Evolutionary conservation across 2,888 invertebrate genomes (phyloP).

Genomic region (Hydrotaea diabolus): DNA sequence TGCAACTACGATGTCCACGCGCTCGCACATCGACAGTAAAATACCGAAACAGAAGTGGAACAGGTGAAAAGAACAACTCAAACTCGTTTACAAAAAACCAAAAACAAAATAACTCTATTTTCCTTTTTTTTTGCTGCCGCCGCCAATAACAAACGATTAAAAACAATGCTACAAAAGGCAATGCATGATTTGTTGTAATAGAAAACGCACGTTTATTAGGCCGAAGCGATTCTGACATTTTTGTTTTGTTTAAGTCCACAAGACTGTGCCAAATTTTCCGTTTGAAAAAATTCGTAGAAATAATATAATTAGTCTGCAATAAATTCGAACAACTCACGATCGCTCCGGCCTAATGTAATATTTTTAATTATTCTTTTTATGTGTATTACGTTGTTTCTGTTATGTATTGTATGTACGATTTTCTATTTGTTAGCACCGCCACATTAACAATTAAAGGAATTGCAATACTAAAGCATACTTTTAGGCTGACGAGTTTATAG

Average conservation of each 20-base stretch:
- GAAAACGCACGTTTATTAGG: background rate
- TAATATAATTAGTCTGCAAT: no score
- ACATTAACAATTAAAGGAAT: background rate
- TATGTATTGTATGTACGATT: background rate
- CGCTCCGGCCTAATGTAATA: background rate
- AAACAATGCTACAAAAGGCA: conserved; percentile 5
- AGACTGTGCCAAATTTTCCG: no score
- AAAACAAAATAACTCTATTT: background rate
- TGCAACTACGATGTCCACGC: conserved; percentile 52
- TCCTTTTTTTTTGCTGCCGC: no score
- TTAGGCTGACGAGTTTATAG: conserved; percentile 58
- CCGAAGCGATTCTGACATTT: no score
- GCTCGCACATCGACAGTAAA: conserved; percentile 19
- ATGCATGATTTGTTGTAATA: conserved; percentile 46
- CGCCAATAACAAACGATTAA: background rate
- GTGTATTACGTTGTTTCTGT: background rate
- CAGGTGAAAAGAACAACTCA: conserved; percentile 23
- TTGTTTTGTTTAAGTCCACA: no score
- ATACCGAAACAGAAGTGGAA: conserved; percentile 35
- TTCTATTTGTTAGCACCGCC: background rate
- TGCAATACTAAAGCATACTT: conserved; percentile 63
- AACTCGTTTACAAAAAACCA: no score
- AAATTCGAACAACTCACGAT: no score
- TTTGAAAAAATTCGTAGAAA: no score
- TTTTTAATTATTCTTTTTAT: background rate